Conservation (phyloP, 2,113 vertebrate genomes). For the Nycticryphes semicollaris region DNA sequence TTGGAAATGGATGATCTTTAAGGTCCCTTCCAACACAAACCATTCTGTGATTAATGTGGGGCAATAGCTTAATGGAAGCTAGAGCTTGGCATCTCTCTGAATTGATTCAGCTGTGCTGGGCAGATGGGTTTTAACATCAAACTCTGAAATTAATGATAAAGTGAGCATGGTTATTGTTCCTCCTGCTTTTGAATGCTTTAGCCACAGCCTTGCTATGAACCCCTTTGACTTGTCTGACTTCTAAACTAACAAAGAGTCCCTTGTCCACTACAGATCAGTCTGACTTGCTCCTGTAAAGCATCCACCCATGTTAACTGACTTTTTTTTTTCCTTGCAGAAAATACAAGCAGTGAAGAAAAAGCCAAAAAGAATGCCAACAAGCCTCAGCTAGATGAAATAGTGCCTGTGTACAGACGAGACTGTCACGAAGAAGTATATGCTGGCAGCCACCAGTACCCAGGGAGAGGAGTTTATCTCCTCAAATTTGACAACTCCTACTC, state of each 20-base stretch:
- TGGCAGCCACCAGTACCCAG: constrained; percentile 98
- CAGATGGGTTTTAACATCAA: neutral
- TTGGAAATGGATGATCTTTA: no score
- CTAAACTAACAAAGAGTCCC: neutral
- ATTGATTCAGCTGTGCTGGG: neutral
- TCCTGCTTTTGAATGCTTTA: neutral
- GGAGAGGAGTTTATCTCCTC: constrained; percentile 96
- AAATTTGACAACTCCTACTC: constrained; percentile 99
- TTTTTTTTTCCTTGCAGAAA: constrained; percentile 66
- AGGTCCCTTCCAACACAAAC: no score
- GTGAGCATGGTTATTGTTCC: neutral
- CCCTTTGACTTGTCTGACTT: neutral
- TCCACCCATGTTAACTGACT: neutral
- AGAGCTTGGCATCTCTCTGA: neutral
- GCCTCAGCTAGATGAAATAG: constrained; percentile 96
- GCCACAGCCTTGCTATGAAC: neutral
- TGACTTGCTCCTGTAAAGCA: neutral
- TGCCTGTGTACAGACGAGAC: constrained; percentile 99
- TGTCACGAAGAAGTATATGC: constrained; percentile 98
- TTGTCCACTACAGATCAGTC: neutral
- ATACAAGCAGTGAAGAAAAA: constrained; percentile 88
- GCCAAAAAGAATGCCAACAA: constrained; percentile 91
- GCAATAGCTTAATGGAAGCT: neutral
- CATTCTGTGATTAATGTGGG: no score
- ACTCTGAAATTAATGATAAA: neutral